phyloP scores from a whole-genome alignment of 2,888 invertebrate species.

The Drosophila longiperda region DNA sequence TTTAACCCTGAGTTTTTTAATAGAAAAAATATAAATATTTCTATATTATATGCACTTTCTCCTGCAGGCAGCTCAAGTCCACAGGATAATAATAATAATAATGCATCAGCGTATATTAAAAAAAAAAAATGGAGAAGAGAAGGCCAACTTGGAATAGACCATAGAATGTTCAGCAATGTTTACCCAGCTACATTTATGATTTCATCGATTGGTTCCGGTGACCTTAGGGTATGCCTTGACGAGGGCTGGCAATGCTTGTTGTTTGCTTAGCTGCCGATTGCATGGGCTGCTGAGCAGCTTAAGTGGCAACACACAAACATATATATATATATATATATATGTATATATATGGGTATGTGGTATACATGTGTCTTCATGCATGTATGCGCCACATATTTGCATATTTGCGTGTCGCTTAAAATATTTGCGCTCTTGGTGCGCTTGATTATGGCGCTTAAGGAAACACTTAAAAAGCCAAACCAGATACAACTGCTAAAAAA shows the following conservation, averaged over 20 bases:
- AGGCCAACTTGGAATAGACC: neutral
- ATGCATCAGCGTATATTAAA: neutral
- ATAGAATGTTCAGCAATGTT: constrained; percentile 6
- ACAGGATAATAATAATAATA: neutral
- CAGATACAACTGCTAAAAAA: constrained; percentile 33
- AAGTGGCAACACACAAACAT: constrained; percentile 54
- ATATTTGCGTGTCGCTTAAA: constrained; percentile 78
- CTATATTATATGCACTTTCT: neutral
- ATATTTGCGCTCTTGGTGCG: constrained; percentile 73
- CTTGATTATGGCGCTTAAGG: constrained; percentile 81
- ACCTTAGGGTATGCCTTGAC: constrained; percentile 56
- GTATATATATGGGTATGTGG: neutral
- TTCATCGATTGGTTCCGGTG: constrained; percentile 28
- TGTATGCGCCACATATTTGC: constrained; percentile 67
- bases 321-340: constrained; percentile 20
- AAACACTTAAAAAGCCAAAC: constrained; percentile 75
- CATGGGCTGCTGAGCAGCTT: constrained; percentile 74
- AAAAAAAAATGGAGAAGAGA: neutral
- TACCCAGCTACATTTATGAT: constrained; percentile 30
- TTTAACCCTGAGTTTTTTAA: neutral
- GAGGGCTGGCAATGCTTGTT: constrained; percentile 43
- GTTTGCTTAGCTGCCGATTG: constrained; percentile 70
- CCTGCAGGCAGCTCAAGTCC: neutral
- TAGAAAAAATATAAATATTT: no score
- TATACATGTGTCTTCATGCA: constrained; percentile 37